Evolutionary conservation across 30 jellyfish, hydroid and myxozoan species (phyloP).

Genomic region (Sanderia malayensis): DNA sequence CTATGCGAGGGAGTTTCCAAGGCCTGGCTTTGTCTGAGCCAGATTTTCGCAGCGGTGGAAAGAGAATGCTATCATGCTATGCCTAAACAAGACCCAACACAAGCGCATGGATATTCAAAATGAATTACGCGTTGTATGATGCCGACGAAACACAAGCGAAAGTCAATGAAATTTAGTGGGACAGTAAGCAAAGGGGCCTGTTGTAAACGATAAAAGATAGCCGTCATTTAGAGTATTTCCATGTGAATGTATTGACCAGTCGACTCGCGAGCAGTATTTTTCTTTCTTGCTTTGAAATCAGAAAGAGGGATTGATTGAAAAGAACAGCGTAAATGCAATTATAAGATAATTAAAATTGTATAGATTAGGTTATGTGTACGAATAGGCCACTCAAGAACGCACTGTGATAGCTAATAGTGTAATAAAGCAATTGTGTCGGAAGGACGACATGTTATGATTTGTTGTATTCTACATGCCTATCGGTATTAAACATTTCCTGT

Average conservation of each 20-base stretch:
- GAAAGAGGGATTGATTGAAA: too few relatives aligned
- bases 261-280: too few relatives aligned
- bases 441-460: not conserved
- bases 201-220: too few relatives aligned
- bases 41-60: not conserved
- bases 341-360: conserved; percentile 22
- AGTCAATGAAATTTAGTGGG: too few relatives aligned
- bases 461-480: not conserved
- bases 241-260: too few relatives aligned
- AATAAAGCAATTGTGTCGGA: conserved; percentile 16
- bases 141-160: too few relatives aligned
- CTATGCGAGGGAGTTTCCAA: not conserved
- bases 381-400: conserved; percentile 29
- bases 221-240: too few relatives aligned
- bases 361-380: not conserved
- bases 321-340: conserved; percentile 42
- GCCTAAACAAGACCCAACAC: not conserved
- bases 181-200: too few relatives aligned
- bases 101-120: not conserved
- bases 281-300: too few relatives aligned
- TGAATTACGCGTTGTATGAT: too few relatives aligned
- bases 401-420: conserved; percentile 32
- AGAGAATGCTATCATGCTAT: not conserved
- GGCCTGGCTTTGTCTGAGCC: not conserved
- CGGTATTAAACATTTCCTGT: conserved; percentile 2